These are phyloP conservation scores for Gryon sp. DNA, from an alignment of 1,140 invertebrate species.

Conservation along the genomic window DNA sequence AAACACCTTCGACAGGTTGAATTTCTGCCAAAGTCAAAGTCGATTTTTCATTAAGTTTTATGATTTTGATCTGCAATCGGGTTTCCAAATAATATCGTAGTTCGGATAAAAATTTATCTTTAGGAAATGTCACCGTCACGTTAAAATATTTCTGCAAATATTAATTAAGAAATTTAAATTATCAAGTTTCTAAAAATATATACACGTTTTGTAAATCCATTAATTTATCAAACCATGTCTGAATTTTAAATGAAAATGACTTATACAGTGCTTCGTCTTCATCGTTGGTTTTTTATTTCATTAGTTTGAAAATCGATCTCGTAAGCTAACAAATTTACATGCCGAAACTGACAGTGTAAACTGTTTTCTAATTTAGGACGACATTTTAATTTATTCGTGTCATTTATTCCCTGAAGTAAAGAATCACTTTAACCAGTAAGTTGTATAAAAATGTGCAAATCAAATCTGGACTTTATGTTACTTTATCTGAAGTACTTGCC, in stretches of 20 bases:
- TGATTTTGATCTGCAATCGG: no score
- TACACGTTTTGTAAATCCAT: no score
- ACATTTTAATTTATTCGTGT: not conserved
- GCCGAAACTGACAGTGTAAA: not conserved
- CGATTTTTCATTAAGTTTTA: no score
- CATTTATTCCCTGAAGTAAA: not conserved
- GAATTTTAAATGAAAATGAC: conserved; percentile 1
- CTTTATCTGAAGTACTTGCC: not conserved
- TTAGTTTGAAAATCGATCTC: not conserved
- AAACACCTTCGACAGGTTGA: no score
- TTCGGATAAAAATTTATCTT: no score
- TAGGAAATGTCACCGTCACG: no score
- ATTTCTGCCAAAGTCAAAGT: no score
- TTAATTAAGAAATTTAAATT: no score
- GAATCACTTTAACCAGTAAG: not conserved
- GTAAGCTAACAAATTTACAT: not conserved
- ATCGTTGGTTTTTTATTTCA: not conserved
- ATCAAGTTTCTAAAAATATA: no score
- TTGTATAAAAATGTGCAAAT: not conserved
- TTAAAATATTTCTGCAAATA: no score
- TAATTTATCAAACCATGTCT: no score
- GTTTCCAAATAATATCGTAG: no score
- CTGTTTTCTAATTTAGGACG: not conserved
- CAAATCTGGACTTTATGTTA: not conserved
- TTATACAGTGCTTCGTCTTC: not conserved